Evolutionary conservation across 2,797 vertebrate genomes (phyloP).

Genomic region (Sarcoramphus papa): DNA sequence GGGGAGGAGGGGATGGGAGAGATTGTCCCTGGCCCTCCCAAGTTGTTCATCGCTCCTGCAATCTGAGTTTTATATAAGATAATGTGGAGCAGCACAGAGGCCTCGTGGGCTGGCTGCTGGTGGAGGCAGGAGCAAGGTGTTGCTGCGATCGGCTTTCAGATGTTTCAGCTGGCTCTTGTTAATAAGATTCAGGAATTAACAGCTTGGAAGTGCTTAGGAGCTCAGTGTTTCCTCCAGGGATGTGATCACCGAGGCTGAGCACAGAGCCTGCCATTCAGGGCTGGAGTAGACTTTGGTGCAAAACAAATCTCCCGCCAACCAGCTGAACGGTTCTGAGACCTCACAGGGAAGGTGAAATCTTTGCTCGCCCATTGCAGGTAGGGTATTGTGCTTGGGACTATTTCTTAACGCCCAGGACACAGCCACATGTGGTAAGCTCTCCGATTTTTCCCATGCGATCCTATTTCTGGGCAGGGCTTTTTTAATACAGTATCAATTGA

Average conservation of each 20-base stretch:
- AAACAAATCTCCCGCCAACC: neutral
- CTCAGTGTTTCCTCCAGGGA: neutral
- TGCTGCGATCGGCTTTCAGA: neutral
- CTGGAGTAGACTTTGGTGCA: neutral
- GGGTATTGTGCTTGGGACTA: neutral
- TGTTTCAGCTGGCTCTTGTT: neutral
- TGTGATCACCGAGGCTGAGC: neutral
- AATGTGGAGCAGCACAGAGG: neutral
- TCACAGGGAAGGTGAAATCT: neutral
- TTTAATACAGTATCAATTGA: neutral
- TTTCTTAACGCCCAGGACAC: neutral
- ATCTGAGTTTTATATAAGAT: neutral
- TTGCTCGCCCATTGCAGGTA: fast-evolving
- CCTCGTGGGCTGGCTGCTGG: neutral
- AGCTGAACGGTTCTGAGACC: neutral
- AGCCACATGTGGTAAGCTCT: neutral
- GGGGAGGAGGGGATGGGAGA: neutral
- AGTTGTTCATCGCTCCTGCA: neutral
- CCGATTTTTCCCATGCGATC: neutral
- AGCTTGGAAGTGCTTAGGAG: constrained; percentile 23
- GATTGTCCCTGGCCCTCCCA: neutral
- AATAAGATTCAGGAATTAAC: constrained; percentile 45
- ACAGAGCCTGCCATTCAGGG: neutral
- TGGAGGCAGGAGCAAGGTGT: neutral
- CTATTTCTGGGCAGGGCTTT: neutral